Evolutionary conservation across 2,113 vertebrate species (phyloP), one percentile per base, ranked within the genome.

Genomic region (Vimba vimba): DNA sequence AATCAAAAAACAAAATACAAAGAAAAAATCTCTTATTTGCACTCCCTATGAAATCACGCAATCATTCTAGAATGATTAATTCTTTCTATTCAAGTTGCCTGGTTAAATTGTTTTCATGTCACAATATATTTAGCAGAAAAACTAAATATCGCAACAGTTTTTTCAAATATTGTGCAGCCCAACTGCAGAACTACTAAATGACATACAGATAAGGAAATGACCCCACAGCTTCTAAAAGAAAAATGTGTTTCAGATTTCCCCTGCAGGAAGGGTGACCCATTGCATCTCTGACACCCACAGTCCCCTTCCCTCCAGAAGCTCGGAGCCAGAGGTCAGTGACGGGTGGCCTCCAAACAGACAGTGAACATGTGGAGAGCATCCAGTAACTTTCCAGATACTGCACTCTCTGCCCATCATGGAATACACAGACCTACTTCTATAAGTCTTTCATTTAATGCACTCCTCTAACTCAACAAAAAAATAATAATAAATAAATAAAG

Each of bases 201-300:
- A 77, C 36, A 19, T 25, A 12, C 6, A 33, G 30, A 83, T 12
- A 9, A 57, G 23, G 36, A 79, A 73, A 55, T 33, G 66, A 64
- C n/a, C 52, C 59, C 36, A 69, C 33, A 47, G 39, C 43, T 64
- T 27, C 60, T 80, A 12, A 9, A 43, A 59, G 59, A 71, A 7
- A n/a, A 86, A 88, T 86, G 83, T 88, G 89, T 85, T 88, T 80
- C 82, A 71, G 84, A 84, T 86, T 87, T 88, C 52, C 76, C 11
- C 52, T 69, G 43, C 43, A 73, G 50, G 75, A 78, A 68, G 81
- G 55, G 43, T 85, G 87, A 77, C 43, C 23, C 60, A 77, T 30
- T 82, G 60, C 39, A 71, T 77, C 79, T 76, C 83, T 79, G 75
- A 88, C 45, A 82, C 74, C 45, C 21, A 79, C 21, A 27, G 59